These are phyloP conservation scores for Trichonephila clavipes DNA, from an alignment of 1,140 invertebrate genomes.

Conservation along the genomic window DNA sequence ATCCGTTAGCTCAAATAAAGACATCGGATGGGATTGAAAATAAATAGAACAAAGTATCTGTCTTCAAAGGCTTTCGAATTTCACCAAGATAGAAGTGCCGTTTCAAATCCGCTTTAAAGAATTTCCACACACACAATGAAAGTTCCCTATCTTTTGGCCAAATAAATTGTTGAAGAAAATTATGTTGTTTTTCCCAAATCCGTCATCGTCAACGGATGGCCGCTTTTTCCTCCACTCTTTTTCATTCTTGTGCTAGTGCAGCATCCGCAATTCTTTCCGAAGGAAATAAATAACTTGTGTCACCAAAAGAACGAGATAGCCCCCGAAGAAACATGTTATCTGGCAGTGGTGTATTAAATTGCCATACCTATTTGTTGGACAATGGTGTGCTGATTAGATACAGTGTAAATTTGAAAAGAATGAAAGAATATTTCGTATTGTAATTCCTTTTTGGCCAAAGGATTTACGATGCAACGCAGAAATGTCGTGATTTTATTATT, in stretches of 20 bases:
- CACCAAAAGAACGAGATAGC: neutral
- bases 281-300: constrained; percentile 37
- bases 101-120: constrained; percentile 65
- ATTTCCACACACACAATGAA: constrained; percentile 58
- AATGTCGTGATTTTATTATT: too few species aligned
- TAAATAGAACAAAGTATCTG: constrained; percentile 69
- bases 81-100: constrained; percentile 52
- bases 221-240: neutral
- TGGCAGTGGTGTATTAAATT: neutral
- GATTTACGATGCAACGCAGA: too few species aligned
- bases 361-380: neutral
- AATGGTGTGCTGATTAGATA: neutral
- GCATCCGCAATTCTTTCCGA: constrained; percentile 24
- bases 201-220: constrained; percentile 51
- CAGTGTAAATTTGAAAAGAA: neutral
- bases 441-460: too few species aligned
- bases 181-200: constrained; percentile 51
- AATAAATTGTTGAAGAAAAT: constrained; percentile 64
- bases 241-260: neutral
- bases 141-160: constrained; percentile 54
- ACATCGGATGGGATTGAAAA: constrained; percentile 57
- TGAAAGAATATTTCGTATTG: too few species aligned
- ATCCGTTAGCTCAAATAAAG: constrained; percentile 49
- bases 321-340: constrained; percentile 11
- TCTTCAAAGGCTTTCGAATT: constrained; percentile 60